Percentiles rank a stretch among this genome's conserved stretches.
These are phyloP conservation scores for Neosilurus hyrtlii DNA, from an alignment of 2,797 vertebrate genomes.

Conservation along the genomic window DNA sequence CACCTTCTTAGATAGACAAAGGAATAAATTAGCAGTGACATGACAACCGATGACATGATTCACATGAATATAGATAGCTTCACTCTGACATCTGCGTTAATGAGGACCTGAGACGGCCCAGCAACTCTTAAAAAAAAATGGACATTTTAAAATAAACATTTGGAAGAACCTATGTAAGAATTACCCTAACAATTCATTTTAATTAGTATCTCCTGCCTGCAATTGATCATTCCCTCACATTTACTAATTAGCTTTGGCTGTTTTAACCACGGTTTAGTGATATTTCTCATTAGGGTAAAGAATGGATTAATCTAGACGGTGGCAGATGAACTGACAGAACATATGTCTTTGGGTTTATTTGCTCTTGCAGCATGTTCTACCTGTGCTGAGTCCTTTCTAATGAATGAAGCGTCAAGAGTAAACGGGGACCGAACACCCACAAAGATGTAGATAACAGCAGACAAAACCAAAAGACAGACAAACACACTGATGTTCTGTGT, in stretches of 20 bases:
- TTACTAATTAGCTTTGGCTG: slow-evolving; percentile 52
- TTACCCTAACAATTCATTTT: slow-evolving; percentile 34
- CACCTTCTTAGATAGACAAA: slow-evolving; percentile 27
- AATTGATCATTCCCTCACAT: slow-evolving; percentile 56
- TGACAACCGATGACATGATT: slow-evolving; percentile 39
- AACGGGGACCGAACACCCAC: slow-evolving; percentile 18
- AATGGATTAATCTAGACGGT: slow-evolving; percentile 50
- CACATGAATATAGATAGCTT: slow-evolving; percentile 16
- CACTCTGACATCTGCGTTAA: slow-evolving; percentile 35
- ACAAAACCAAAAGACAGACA: background rate
- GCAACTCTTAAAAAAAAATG: slow-evolving; percentile 15
- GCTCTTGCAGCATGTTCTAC: slow-evolving; percentile 41
- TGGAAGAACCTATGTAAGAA: background rate
- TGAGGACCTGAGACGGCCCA: slow-evolving; percentile 20
- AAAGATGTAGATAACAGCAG: slow-evolving; percentile 20
- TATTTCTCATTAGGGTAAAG: slow-evolving; percentile 52
- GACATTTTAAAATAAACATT: slow-evolving; percentile 20
- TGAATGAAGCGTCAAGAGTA: slow-evolving; percentile 33
- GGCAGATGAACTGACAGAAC: slow-evolving; percentile 54
- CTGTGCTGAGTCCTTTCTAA: slow-evolving; percentile 46
- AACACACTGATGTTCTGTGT: background rate
- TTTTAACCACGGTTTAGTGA: slow-evolving; percentile 52
- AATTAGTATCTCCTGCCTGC: slow-evolving; percentile 46
- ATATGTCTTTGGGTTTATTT: slow-evolving; percentile 53
- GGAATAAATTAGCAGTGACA: slow-evolving; percentile 35